phyloP scores from a whole-genome alignment of 2,888 invertebrate species.

The Apamea sordens region DNA sequence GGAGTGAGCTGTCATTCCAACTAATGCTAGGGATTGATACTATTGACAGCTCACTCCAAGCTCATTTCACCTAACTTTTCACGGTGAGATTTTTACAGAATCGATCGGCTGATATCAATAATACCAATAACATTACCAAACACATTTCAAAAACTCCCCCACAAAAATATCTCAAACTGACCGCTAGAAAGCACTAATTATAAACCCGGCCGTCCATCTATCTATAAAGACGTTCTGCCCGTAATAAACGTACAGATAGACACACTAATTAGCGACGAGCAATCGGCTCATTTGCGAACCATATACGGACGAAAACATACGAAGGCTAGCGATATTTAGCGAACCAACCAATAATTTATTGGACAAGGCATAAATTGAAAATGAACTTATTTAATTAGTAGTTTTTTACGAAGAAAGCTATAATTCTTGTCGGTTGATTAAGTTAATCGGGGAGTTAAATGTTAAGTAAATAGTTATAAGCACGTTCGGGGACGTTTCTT shows the following conservation, averaged over 20 bases:
- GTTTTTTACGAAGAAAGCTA: slow-evolving; percentile 44
- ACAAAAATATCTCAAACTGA: background rate
- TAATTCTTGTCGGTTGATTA: slow-evolving; percentile 35
- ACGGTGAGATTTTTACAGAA: too few relatives aligned
- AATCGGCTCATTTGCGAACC: slow-evolving; percentile 30
- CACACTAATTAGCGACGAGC: slow-evolving; percentile 47
- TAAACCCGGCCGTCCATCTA: background rate
- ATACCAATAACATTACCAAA: background rate
- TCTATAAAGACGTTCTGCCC: slow-evolving; percentile 36
- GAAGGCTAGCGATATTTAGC: slow-evolving; percentile 39
- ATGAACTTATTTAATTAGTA: slow-evolving; percentile 25
- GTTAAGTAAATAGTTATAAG: slow-evolving; percentile 32
- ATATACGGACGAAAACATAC: slow-evolving; percentile 32
- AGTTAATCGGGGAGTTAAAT: slow-evolving; percentile 23
- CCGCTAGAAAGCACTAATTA: slow-evolving; percentile 9
- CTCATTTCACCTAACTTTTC: too few relatives aligned
- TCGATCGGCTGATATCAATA: too few relatives aligned
- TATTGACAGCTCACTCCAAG: too few relatives aligned
- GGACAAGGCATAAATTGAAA: slow-evolving; percentile 41
- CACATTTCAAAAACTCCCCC: background rate
- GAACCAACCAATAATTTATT: slow-evolving; percentile 35
- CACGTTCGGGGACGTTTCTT: background rate
- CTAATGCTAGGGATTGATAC: too few relatives aligned
- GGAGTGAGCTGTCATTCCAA: too few relatives aligned
- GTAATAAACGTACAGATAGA: slow-evolving; percentile 46